Base-by-base conservation (phyloP, 2,113 vertebrate species). In the Syngnathus typhle region DNA sequence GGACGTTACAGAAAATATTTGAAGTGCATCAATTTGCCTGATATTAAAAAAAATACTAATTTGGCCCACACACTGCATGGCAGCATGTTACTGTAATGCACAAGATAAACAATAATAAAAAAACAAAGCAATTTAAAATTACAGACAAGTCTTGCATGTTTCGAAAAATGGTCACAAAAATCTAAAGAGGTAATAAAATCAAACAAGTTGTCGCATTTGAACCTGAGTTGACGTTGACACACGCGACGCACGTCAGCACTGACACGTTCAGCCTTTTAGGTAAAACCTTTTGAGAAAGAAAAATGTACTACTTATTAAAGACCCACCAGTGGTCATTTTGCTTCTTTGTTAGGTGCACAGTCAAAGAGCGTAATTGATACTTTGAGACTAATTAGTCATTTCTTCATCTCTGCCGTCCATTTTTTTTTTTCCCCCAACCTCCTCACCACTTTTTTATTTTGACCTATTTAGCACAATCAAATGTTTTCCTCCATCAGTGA, bases 351-450 rank as follows among this genome's bases (percentile, higher is more conserved):
- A 15, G n/a, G 39, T 6, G 39, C 59, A n/a, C 19, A 12, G 8
- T n/a, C 36, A 21, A 39, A 21, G 38, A 39, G 1, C 18, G 41
- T 43, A 9, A 43, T 43, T 43, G 38, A 15, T 61, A 10, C 4
- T n/a, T 62, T 62, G 6, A 62, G 60, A 61, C 39, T 43, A 11
- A 44, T 44, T 62, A 61, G 38, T 41, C 19, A 12, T 62, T 62
- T 27, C 4, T 56, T 32, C 4, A 32, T 32, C 1, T 56, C 23
- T 32, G 4, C 7, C 3, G 7, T 51, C 3, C 18, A 16, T 47
- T 19, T 51, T 51, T 51, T 19, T 2, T n/a, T n/a, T n/a, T n/a
- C n/a, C n/a, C n/a, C n/a, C 9, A 51, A 51, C 18, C 18, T 11
- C 18, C 18, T 3, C 47, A 49, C 16, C 5, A 19, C 6, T 7